These are phyloP conservation scores for Aspidapion aeneum DNA, from an alignment of 2,888 invertebrate genomes.

Conservation along the genomic window DNA sequence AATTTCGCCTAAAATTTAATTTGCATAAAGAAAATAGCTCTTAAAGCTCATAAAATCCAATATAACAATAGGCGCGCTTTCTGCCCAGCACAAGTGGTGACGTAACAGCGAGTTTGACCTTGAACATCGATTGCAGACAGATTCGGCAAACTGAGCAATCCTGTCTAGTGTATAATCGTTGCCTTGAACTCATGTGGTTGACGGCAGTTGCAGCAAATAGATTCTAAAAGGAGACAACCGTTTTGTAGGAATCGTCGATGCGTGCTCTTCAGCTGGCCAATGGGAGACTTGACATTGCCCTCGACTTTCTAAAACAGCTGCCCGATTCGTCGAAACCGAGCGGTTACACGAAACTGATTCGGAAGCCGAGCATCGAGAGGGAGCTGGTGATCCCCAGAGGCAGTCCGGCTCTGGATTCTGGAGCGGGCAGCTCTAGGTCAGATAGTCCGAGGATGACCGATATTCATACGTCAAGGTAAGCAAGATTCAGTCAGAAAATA, in stretches of 20 bases:
- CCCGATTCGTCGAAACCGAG: conserved; percentile 24
- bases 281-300: conserved; percentile 66
- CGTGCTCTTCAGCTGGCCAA: conserved; percentile 67
- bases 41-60: too few species aligned
- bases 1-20: too few species aligned
- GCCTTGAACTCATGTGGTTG: too few species aligned
- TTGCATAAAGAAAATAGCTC: too few species aligned
- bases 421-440: conserved; percentile 84
- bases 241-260: conserved; percentile 62
- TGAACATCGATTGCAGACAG: too few species aligned
- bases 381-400: conserved; percentile 74
- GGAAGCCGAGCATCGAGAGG: conserved; percentile 86
- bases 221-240: too few species aligned
- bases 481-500: conserved; percentile 3
- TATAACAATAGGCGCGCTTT: too few species aligned
- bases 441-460: conserved; percentile 75
- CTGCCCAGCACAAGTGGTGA: too few species aligned
- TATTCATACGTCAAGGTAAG: conserved; percentile 53
- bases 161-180: too few species aligned
- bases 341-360: conserved; percentile 65
- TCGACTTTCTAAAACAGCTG: conserved; percentile 60
- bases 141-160: too few species aligned
- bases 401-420: conserved; percentile 84
- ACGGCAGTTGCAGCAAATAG: too few species aligned
- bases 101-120: too few species aligned